Conservation (phyloP, 2,797 vertebrate species). For the Hephaestus fuliginosus region DNA sequence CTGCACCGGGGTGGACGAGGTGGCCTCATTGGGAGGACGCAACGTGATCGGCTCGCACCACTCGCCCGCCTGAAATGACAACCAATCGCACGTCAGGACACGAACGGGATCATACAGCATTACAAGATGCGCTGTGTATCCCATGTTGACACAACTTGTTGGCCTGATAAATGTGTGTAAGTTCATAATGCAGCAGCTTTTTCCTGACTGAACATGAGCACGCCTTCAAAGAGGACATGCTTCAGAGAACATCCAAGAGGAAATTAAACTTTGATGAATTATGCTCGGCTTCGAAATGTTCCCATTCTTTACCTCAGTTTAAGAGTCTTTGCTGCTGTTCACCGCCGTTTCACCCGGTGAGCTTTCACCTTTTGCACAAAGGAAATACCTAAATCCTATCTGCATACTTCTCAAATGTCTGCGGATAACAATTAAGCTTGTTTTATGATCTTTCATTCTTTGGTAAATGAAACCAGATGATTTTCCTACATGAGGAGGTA, state of each 20-base stretch:
- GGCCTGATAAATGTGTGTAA: slow-evolving; percentile 36
- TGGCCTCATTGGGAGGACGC: slow-evolving; percentile 97
- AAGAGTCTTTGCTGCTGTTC: slow-evolving; percentile 22
- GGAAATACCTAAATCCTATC: slow-evolving; percentile 41
- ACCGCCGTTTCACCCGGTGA: neutral
- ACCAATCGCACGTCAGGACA: slow-evolving; percentile 43
- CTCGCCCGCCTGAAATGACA: slow-evolving; percentile 93
- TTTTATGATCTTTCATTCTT: slow-evolving; percentile 47
- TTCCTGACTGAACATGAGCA: slow-evolving; percentile 30
- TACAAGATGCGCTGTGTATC: slow-evolving; percentile 22
- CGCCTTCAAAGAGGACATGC: slow-evolving; percentile 24
- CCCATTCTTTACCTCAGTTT: slow-evolving; percentile 9
- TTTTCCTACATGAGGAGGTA: slow-evolving; percentile 14
- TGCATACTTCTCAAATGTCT: slow-evolving; percentile 47
- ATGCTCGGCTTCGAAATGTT: slow-evolving; percentile 3
- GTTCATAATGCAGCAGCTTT: slow-evolving; percentile 42
- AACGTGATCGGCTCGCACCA: slow-evolving; percentile 99
- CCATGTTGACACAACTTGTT: slow-evolving; percentile 37
- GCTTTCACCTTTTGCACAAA: slow-evolving; percentile 37
- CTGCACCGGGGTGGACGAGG: slow-evolving; percentile 97
- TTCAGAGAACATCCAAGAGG: slow-evolving; percentile 45
- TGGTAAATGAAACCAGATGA: slow-evolving; percentile 67
- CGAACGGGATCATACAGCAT: slow-evolving; percentile 40
- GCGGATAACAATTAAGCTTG: slow-evolving; percentile 36
- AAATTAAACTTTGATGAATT: slow-evolving; percentile 55